Evolutionary conservation across 2,797 vertebrate genomes (phyloP).

Genomic region (Pipistrellus nathusii): DNA sequence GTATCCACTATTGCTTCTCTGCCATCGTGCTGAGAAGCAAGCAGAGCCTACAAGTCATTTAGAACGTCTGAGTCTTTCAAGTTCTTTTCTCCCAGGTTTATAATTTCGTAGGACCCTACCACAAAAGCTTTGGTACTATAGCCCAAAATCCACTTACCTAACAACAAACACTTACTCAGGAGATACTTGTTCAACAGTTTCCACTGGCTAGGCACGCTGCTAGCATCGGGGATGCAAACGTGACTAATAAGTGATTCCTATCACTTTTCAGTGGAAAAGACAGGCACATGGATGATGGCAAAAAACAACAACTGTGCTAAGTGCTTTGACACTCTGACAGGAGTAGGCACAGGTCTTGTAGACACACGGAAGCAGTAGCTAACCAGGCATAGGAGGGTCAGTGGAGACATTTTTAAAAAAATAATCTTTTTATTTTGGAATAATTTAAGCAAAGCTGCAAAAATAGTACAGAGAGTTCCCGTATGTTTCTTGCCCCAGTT

Average conservation of each 20-base stretch:
- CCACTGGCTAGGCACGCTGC: background rate
- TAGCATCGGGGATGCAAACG: background rate
- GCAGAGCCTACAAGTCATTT: background rate
- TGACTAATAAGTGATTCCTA: background rate
- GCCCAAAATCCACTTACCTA: background rate
- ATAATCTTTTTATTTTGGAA: constrained; percentile 19
- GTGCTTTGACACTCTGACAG: background rate
- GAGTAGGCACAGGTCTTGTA: background rate
- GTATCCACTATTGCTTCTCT: background rate
- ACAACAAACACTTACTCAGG: constrained; percentile 9
- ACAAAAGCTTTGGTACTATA: background rate
- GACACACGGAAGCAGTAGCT: background rate
- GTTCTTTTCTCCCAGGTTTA: background rate
- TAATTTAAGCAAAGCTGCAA: constrained; percentile 25
- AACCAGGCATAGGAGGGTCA: background rate
- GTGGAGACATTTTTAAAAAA: background rate
- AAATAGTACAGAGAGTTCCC: background rate
- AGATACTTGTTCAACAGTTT: background rate
- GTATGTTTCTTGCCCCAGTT: background rate
- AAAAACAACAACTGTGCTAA: background rate
- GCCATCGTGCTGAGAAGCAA: background rate
- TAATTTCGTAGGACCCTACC: background rate
- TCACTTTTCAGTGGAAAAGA: background rate
- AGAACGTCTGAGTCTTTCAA: background rate
- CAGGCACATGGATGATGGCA: background rate